A percentile compares a stretch with the other conserved stretches of the same genome.
Conservation (phyloP, 2,888 invertebrate genomes). For the Halictus ligatus region DNA sequence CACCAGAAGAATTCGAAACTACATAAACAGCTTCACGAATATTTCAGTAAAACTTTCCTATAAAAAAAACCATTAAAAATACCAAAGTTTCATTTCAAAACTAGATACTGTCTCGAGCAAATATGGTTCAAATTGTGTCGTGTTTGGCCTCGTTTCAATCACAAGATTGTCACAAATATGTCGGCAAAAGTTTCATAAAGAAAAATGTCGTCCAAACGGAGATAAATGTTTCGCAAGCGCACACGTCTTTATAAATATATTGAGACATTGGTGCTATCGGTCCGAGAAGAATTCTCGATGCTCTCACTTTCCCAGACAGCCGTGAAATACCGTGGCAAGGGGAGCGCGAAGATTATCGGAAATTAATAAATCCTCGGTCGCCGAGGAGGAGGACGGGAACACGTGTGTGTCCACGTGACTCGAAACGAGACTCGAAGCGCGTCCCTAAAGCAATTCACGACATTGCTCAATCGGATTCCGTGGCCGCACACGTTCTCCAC, state of each 20-base stretch:
- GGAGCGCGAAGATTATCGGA: background rate
- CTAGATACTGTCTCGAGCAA: no score
- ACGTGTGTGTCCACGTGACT: slow-evolving; percentile 52
- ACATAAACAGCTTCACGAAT: no score
- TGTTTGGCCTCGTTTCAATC: background rate
- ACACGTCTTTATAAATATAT: background rate
- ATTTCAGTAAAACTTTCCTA: no score
- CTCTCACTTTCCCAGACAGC: background rate
- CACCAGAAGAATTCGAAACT: no score
- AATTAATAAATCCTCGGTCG: slow-evolving; percentile 42
- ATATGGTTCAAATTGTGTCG: background rate
- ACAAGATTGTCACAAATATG: background rate
- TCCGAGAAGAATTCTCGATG: background rate
- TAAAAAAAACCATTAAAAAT: no score
- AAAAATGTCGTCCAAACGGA: background rate
- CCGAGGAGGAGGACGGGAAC: slow-evolving; percentile 32
- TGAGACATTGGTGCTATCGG: background rate
- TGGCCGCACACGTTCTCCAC: slow-evolving; percentile 9
- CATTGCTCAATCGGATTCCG: slow-evolving; percentile 16
- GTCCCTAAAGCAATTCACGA: slow-evolving; percentile 26
- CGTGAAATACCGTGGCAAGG: background rate
- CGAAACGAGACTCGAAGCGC: slow-evolving; percentile 11
- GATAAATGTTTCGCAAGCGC: background rate
- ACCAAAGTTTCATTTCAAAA: no score
- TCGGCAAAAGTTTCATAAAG: background rate